Percentiles rank a stretch among this genome's conserved stretches.
phyloP scores from a whole-genome alignment of 2,113 vertebrate species.

The Trematomus loennbergii region DNA sequence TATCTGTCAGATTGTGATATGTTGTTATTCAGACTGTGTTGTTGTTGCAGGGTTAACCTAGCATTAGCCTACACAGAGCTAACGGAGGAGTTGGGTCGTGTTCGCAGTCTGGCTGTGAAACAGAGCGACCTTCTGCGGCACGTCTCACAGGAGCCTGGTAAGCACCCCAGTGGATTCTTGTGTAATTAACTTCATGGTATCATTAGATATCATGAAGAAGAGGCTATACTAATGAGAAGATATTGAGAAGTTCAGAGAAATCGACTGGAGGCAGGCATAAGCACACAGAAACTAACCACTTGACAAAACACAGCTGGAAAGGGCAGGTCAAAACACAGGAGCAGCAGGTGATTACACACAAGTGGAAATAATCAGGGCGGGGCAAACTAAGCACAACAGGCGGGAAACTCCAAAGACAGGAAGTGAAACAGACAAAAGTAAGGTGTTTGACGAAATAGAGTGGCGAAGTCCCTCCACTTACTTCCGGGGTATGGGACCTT shows the following conservation, averaged over 20 bases:
- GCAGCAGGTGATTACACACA: no score
- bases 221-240: neutral
- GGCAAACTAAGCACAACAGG: no score
- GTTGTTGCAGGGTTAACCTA: slow-evolving; percentile 88
- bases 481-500: no score
- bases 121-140: slow-evolving; percentile 88
- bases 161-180: neutral
- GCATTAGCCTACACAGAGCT: slow-evolving; percentile 93
- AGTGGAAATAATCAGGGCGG: no score
- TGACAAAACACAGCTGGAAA: no score
- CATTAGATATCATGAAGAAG: neutral
- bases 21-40: neutral
- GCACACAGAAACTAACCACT: no score
- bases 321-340: no score
- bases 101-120: slow-evolving; percentile 85
- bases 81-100: slow-evolving; percentile 89
- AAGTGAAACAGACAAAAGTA: no score
- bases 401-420: no score
- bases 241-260: neutral
- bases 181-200: neutral
- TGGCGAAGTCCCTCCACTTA: no score
- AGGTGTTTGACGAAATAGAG: no score
- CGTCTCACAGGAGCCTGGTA: slow-evolving; percentile 83
- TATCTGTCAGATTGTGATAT: neutral
- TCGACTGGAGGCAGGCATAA: neutral